phyloP scores from a whole-genome alignment of 2,797 vertebrate species.

The Mormyrus proboscirostris region DNA sequence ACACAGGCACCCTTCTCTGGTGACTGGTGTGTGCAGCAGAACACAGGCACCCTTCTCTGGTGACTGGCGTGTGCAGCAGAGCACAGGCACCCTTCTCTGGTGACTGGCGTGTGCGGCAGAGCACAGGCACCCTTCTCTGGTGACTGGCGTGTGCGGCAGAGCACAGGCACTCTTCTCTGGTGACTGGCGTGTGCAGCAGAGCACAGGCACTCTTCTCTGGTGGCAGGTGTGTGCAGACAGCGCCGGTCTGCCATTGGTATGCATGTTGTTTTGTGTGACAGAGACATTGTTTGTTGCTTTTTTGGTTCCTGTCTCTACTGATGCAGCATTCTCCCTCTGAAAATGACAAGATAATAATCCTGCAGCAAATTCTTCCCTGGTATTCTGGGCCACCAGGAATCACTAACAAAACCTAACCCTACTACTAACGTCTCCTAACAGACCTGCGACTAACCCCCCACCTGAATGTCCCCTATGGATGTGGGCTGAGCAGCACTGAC shows the following conservation, averaged over 20 bases:
- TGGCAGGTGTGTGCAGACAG: background rate
- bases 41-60: no score
- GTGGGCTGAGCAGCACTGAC: conserved; percentile 49
- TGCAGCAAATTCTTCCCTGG: background rate
- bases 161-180: background rate
- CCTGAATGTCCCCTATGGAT: conserved; percentile 43
- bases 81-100: background rate
- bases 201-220: background rate
- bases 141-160: background rate
- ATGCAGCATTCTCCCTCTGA: background rate
- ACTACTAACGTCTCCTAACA: conserved; percentile 58
- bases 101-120: background rate
- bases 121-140: background rate
- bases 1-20: background rate
- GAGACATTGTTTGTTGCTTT: background rate
- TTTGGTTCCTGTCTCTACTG: background rate
- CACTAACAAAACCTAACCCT: conserved; percentile 58
- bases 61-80: no score
- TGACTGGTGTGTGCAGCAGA: background rate
- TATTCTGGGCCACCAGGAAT: background rate
- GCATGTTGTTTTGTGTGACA: background rate
- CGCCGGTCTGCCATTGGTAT: background rate
- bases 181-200: background rate
- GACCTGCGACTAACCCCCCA: conserved; percentile 48
- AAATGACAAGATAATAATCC: background rate